Evolutionary conservation across 2,797 vertebrate species (phyloP), one percentile per base, ranked within the genome.

Genomic region (Gephyroberyx darwinii): DNA sequence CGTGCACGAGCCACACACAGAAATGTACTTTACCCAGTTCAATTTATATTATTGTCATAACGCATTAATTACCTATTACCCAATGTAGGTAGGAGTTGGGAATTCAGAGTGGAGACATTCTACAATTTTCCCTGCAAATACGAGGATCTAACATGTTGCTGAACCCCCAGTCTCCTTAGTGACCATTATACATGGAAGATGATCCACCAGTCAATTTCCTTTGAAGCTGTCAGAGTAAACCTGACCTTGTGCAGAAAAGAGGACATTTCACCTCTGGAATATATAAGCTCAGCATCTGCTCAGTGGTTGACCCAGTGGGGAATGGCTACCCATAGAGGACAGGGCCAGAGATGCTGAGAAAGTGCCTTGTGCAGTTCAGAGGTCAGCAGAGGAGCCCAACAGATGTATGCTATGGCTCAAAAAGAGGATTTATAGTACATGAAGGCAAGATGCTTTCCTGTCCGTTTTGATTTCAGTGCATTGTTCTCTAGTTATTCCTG

Each of bases 271-370:
- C 72, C 74, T 71, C 47, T 71, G 58, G 71, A 77, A 74, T 69
- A 41, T 55, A 63, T 41, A 65, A 26, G 51, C 54, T 20, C 52
- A 67, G 80, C 85, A 87, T 86, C 81, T 79, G 68, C 57, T 77
- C 30, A 50, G 72, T 73, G 64, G 66, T 26, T 69, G 52, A 69
- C 58, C 54, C 85, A 79, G 88, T 71, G 75, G 87, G 88, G 78
- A 59, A 39, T 2, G 31, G 69, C 69, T 83, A 62, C 83, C 75
- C 84, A 61, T 59, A 43, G 86, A 77, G 78, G 71, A 77, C 31
- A 72, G 74, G 78, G 66, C 72, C 85, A 78, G 77, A 83, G 79
- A 84, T 81, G 84, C 77, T 82, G 83, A 81, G 81, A 86, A 72
- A 64, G 75, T 47, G 79, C 45, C 61, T 45, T 76, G 65, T 75